Evolutionary conservation across 92 coral and sea anemone genomes (phyloP), one percentile per base, ranked within the genome.

Genomic region (Palythoa caribaeorum): DNA sequence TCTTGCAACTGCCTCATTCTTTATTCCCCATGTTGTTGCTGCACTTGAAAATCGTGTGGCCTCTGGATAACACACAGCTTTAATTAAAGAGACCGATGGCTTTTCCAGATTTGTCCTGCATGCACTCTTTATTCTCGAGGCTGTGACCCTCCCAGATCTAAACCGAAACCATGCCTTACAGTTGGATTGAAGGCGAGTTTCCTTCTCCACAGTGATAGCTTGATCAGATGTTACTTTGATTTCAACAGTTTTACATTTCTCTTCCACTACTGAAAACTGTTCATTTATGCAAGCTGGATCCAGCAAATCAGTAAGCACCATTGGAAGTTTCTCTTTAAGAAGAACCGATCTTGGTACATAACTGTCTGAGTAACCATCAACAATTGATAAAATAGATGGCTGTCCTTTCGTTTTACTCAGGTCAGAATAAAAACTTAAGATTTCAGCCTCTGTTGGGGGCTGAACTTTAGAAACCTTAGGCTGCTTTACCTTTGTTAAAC

Each of bases 61-160:
- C 44, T 11, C 77, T 36, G 87, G 87, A 38, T 83, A 83, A 19
- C 87, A 83, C 38, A 83, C 72, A 59, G 72, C 38, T 52, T 83
- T 20, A 9, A 63, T 4, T 13, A 38, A 36, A 83, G 78, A 66
- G 38, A 73, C 39, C 16, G 66, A 57, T 3, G 44, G 75, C 38
- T 73, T 73, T 20, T 50, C 74, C 66, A n/a, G 87, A 36, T 38
- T 62, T 62, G 69, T 62, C 28, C 28, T 62, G 69, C 69, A 62
- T 12, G 69, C 69, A 62, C 69, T 62, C 69, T 62, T 14, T 62
- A 62, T 62, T 62, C 28, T 62, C 28, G 69, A 62, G 69, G 69
- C 69, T 62, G 69, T 62, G 28, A 62, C 21, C 69, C 69, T 62
- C 69, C 69, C 69, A 62, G 69, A 62, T 15, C 69, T 62, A 62